Evolutionary conservation across 2,888 invertebrate species (phyloP), one percentile per base, ranked within the genome.

Genomic region (Oligia strigilis): DNA sequence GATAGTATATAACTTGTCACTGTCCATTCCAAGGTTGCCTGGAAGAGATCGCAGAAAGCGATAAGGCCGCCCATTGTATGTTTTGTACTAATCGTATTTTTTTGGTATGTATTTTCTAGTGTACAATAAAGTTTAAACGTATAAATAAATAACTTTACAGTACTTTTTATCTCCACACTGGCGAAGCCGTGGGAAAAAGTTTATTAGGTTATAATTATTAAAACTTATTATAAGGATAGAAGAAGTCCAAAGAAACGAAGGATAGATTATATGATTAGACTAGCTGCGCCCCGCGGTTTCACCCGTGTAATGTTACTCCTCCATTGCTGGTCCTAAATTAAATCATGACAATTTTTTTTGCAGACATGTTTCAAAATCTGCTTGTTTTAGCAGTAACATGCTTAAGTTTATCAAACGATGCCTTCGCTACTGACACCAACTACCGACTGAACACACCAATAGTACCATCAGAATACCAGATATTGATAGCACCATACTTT

Each of bases 401-500:
- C 83, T 80, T 92, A 89, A 65, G 77, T 65, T 92, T 89, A 89
- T 88, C 85, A 90, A 91, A 80, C 40, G 82, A 83, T 67, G 92
- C 88, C 13, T 77, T 80, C 9, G 88, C 85, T 29, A 82, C 93
- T 46, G 96, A 97, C 80, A 91, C 94, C 9, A 95, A 94, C 81
- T 95, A 96, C 75, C 92, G 96, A 72, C 90, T 97, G 2, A 95
- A 96, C 77, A 94, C 94, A 0, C 90, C 94, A 0, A 94, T 98
- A 2, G 88, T 87, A 11, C 98, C 98, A 0, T 92, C 90, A 6
- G 92, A 93, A 2, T 98, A 98, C 85, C 93, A 96, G 0, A 93
- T 98, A 2, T 89, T 93, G 0, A 92, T 98, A 6, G 95, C 93
- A 0, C 98, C 98, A 1, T 96, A 97, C 84, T 96, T 98, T 9